Conservation (phyloP, 2,797 vertebrate genomes). For the Acanthurus leucopareius region DNA sequence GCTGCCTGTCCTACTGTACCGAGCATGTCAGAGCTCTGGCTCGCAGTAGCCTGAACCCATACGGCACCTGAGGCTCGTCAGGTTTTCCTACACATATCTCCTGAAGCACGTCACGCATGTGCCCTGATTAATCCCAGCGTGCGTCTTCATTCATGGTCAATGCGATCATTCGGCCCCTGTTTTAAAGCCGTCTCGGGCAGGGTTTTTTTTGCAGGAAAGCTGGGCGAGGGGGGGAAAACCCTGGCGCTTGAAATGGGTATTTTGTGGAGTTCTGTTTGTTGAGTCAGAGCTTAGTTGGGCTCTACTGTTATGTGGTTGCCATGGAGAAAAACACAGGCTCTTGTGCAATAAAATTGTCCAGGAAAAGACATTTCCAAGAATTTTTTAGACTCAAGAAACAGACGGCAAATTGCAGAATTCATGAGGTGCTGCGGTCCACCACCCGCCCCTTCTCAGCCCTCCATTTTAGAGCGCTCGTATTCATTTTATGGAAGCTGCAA, state of each 20-base stretch:
- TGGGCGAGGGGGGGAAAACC: constrained; percentile 73
- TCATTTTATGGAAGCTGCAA: constrained; percentile 78
- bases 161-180: constrained; percentile 61
- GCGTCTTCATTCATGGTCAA: constrained; percentile 71
- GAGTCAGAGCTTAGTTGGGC: constrained; percentile 86
- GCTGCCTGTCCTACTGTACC: constrained; percentile 63
- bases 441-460: constrained; percentile 70
- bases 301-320: constrained; percentile 86
- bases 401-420: constrained; percentile 82
- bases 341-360: constrained; percentile 86
- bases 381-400: constrained; percentile 84
- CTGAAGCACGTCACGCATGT: constrained; percentile 64
- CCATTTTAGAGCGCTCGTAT: constrained; percentile 78
- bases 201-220: constrained; percentile 66
- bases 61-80: constrained; percentile 70
- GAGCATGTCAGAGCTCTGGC: constrained; percentile 38
- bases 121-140: constrained; percentile 66
- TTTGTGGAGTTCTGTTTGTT: constrained; percentile 87
- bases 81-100: constrained; percentile 55
- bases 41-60: constrained; percentile 40
- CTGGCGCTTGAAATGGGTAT: constrained; percentile 81
- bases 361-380: constrained; percentile 86
- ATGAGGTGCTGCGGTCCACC: constrained; percentile 80
- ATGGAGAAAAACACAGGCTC: constrained; percentile 88
- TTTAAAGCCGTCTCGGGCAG: constrained; percentile 61